These are phyloP conservation scores for Drosophila borealis DNA, from an alignment of 2,888 invertebrate genomes.

Conservation along the genomic window DNA sequence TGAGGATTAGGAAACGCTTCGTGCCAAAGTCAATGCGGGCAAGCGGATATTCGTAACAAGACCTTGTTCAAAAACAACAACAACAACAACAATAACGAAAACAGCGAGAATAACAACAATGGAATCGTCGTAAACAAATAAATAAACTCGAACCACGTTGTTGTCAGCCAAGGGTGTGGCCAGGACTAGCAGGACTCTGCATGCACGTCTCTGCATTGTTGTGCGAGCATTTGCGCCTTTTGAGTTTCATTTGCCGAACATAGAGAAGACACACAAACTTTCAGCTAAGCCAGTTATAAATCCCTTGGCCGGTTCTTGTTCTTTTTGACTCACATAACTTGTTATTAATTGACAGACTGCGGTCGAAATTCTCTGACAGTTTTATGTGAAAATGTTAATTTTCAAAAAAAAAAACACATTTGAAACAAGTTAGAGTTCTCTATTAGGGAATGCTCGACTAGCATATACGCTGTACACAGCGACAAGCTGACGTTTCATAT, in stretches of 20 bases:
- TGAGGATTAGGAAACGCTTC: constrained; percentile 51
- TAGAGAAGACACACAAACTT: constrained; percentile 5
- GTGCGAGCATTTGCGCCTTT: constrained; percentile 16
- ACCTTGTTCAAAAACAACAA: constrained; percentile 13
- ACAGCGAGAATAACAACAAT: constrained; percentile 9
- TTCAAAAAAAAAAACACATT: background rate
- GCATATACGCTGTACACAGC: too few species aligned
- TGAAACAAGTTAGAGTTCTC: background rate
- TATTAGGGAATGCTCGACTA: background rate
- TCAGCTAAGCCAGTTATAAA: constrained; percentile 25
- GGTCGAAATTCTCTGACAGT: constrained; percentile 23
- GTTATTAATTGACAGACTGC: constrained; percentile 48
- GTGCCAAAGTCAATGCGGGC: constrained; percentile 61
- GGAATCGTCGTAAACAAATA: constrained; percentile 58
- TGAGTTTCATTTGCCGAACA: constrained; percentile 23
- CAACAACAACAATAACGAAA: constrained; percentile 21
- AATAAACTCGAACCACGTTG: constrained; percentile 56
- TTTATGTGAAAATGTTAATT: constrained; percentile 2
- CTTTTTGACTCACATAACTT: constrained; percentile 23
- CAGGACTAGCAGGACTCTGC: background rate
- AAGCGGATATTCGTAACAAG: constrained; percentile 64
- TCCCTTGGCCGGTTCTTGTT: constrained; percentile 6
- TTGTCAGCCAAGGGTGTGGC: constrained; percentile 24
- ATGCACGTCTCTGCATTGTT: constrained; percentile 1
- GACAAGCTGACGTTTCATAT: too few species aligned